Evolutionary conservation across 2,113 vertebrate genomes (phyloP).

Genomic region (Puntigrus tetrazona): DNA sequence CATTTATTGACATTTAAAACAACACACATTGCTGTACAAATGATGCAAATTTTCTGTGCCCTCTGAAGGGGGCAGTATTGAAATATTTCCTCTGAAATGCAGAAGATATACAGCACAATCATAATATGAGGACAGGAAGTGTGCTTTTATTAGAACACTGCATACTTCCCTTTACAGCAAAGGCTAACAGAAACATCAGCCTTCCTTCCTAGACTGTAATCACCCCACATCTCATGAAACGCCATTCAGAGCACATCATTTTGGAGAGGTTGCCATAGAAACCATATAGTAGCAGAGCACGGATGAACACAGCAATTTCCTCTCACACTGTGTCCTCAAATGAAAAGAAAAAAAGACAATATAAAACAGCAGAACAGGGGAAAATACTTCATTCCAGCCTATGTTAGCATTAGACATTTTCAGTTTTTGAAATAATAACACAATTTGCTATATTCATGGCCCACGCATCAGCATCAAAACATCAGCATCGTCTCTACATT

Average conservation of each 20-base stretch:
- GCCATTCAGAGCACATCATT: slow-evolving; percentile 77
- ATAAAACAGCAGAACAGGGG: neutral
- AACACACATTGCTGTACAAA: neutral
- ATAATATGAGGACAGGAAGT: slow-evolving; percentile 68
- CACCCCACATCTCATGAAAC: slow-evolving; percentile 76
- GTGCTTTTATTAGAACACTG: slow-evolving; percentile 68
- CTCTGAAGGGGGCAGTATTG: slow-evolving; percentile 27
- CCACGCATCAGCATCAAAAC: neutral
- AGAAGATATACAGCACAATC: slow-evolving; percentile 42
- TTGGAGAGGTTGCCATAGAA: slow-evolving; percentile 81
- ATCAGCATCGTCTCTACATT: neutral
- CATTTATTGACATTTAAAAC: neutral
- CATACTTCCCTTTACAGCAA: slow-evolving; percentile 72
- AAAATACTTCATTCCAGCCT: neutral
- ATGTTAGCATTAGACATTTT: neutral
- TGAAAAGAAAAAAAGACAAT: neutral
- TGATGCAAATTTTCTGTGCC: neutral
- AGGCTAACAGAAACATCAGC: slow-evolving; percentile 71
- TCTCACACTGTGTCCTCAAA: slow-evolving; percentile 72
- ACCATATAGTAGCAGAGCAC: slow-evolving; percentile 75
- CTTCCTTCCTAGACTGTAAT: slow-evolving; percentile 74
- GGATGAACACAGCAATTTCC: slow-evolving; percentile 78
- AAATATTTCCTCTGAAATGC: slow-evolving; percentile 52
- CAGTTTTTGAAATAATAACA: neutral
- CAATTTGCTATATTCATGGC: neutral